Evolutionary conservation across 2,113 vertebrate genomes (phyloP).

Genomic region (Heptranchias perlo): DNA sequence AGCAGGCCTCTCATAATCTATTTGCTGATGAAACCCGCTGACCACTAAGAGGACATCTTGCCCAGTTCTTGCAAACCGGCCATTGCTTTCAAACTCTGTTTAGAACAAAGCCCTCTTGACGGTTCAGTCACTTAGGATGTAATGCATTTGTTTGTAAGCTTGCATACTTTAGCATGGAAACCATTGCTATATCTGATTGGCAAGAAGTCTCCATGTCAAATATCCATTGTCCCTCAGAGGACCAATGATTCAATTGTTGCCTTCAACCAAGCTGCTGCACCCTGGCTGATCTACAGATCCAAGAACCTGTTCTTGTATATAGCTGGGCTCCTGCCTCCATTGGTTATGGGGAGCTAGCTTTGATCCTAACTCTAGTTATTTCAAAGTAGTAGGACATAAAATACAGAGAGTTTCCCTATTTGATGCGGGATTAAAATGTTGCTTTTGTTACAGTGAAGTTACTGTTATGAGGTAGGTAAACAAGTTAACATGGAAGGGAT

Average conservation of each 20-base stretch:
- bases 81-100: neutral
- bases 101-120: neutral
- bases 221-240: neutral
- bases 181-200: neutral
- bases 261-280: neutral
- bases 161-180: neutral
- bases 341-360: neutral
- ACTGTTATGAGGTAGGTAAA: neutral
- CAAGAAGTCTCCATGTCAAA: neutral
- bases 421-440: neutral
- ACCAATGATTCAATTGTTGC: neutral
- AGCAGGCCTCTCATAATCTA: neutral
- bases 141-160: neutral
- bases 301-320: neutral
- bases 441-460: neutral
- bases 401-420: neutral
- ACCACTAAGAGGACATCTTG: neutral
- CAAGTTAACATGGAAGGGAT: neutral
- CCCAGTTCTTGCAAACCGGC: neutral
- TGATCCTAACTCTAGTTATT: neutral
- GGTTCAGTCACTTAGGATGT: neutral
- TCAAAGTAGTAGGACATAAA: neutral
- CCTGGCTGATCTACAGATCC: neutral
- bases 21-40: neutral
- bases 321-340: too few species aligned